Evolutionary conservation across 2,888 invertebrate genomes (phyloP).

Genomic region (Myopa tessellatipennis): DNA sequence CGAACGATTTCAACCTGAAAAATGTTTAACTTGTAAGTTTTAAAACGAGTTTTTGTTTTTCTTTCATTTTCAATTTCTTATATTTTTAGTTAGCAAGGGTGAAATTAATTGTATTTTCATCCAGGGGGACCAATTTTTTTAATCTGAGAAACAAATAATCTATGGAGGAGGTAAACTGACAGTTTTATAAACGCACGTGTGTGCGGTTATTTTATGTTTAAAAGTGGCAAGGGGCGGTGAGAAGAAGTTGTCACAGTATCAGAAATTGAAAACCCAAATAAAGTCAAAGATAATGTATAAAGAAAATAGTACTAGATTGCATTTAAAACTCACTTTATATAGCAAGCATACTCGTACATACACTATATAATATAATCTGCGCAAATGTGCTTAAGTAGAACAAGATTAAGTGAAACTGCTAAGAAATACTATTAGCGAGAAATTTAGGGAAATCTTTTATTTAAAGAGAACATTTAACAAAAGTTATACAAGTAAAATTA

Average conservation of each 20-base stretch:
- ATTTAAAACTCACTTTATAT: conserved; percentile 20
- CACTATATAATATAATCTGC: background rate
- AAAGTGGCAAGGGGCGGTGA: background rate
- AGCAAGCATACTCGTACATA: background rate
- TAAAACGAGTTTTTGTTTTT: background rate
- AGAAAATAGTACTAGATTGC: conserved; percentile 33
- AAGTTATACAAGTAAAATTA: conserved; percentile 8
- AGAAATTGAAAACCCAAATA: background rate
- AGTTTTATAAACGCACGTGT: background rate
- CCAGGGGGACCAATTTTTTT: conserved; percentile 29
- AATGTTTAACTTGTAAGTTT: background rate
- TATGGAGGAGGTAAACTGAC: conserved; percentile 13
- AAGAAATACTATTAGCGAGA: conserved; percentile 20
- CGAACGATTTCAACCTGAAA: too few relatives aligned
- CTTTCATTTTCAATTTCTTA: background rate
- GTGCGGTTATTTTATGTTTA: background rate
- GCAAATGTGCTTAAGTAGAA: conserved; percentile 8
- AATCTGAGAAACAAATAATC: background rate
- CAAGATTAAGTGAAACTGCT: background rate
- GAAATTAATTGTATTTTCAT: background rate
- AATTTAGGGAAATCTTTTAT: conserved; percentile 45
- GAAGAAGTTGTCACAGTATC: background rate
- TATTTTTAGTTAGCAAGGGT: background rate
- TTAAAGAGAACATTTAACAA: conserved; percentile 18
- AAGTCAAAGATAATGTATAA: conserved; percentile 19